Base-by-base conservation (phyloP, 2,888 invertebrate species). In the Lasioglossum malachurum region DNA sequence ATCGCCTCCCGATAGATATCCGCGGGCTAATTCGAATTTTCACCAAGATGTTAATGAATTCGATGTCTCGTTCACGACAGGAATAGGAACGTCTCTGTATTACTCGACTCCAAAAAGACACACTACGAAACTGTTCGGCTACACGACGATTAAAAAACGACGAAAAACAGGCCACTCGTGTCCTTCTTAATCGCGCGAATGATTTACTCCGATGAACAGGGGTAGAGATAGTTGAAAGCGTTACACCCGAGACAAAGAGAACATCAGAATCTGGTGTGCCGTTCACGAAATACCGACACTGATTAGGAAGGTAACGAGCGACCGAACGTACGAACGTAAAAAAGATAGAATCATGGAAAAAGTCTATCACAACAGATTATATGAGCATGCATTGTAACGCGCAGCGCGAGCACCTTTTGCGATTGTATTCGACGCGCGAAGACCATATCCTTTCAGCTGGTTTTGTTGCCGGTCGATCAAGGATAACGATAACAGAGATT, bases 61-160 rank as follows among this genome's bases (percentile, higher is more conserved):
- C 86, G 82, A 86, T 87, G 81, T 80, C 76, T 83, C 75, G 75
- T 87, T 80, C 73, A 78, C 71, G 78, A 82, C 76, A 80, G 79
- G 81, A 87, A 89, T 86, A 88, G 89, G 86, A 90, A 89, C 84
- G 44, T 89, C 89, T 85, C 89, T 84, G 80, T 83, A 87, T 57
- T 57, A 67, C 31, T 83, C 84, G 64, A 76, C 10, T 80, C 74
- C 80, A 84, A 78, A 84, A 78, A 89, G 38, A 78, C 80, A 72
- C 49, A 75, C 80, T 87, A 88, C 79, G 8, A 86, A 82, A 86
- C 83, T 84, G 72, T 80, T 83, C 53, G 78, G 83, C 83, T 84
- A 87, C 71, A 89, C 89, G 77, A 86, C 81, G 49, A 88, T 79
- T 83, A 84, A 79, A 87, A 86, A 85, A 87, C 83, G 80, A 82